Conservation (phyloP, 2,113 vertebrate species). For the Andinoacara biseriatus region DNA sequence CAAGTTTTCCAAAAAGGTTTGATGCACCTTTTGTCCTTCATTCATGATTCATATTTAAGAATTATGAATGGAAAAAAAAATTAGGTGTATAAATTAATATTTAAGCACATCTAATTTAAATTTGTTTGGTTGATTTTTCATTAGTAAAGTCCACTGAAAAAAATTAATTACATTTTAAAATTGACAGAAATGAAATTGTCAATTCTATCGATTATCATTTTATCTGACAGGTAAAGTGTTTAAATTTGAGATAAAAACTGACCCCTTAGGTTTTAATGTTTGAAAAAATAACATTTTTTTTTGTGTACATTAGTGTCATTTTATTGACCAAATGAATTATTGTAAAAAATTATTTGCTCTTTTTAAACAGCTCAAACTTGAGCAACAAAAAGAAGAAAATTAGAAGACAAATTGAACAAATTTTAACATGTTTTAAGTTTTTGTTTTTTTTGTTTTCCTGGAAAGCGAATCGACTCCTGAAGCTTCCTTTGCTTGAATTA, state of each 20-base stretch:
- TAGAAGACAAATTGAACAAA: neutral
- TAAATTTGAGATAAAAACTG: neutral
- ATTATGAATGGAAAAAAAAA: neutral
- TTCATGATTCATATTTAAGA: neutral
- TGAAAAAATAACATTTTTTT: no score
- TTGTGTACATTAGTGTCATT: no score
- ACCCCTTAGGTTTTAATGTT: neutral
- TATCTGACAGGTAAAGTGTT: neutral
- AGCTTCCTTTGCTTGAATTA: slow-evolving; percentile 42
- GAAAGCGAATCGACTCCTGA: neutral
- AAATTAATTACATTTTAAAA: neutral
- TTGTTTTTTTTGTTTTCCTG: neutral
- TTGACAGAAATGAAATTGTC: neutral
- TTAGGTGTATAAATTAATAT: rapidly evolving
- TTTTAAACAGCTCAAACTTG: slow-evolving; percentile 6
- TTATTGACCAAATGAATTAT: no score
- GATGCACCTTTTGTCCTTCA: neutral
- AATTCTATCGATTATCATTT: neutral
- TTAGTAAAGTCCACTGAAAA: no score
- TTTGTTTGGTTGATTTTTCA: neutral
- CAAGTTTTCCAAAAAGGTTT: slow-evolving; percentile 98
- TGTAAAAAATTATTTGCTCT: neutral
- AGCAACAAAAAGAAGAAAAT: neutral
- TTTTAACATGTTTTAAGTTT: neutral
- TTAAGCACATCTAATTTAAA: neutral